A percentile compares a stretch with the other conserved stretches of the same genome.
These are phyloP conservation scores for Campoplex capitator DNA, from an alignment of 2,888 invertebrate genomes.

Conservation along the genomic window DNA sequence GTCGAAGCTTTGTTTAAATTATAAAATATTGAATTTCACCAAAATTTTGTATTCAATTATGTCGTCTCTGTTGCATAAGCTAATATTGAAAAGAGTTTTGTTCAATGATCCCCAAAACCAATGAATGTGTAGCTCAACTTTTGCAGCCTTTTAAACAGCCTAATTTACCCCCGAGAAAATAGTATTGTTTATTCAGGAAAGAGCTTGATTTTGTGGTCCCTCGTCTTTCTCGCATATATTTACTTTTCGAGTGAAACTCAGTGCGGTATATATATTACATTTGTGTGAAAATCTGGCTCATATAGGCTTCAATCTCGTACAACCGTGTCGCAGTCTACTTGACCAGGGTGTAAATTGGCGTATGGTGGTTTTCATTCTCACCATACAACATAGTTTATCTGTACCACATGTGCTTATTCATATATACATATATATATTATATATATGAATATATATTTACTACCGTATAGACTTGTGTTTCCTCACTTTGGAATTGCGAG, in stretches of 20 bases:
- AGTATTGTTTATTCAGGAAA: background rate
- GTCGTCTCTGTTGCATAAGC: no score
- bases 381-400: background rate
- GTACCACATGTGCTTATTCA: background rate
- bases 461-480: background rate
- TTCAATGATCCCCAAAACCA: no score
- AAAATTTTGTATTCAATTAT: background rate
- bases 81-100: no score
- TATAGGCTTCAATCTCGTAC: conserved; percentile 24
- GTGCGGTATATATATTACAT: background rate
- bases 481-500: conserved; percentile 23
- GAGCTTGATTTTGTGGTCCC: background rate
- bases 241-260: background rate
- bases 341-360: conserved; percentile 59
- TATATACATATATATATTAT: background rate
- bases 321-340: conserved; percentile 14
- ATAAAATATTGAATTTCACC: background rate
- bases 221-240: background rate
- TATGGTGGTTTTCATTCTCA: conserved; percentile 31
- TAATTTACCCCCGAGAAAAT: background rate
- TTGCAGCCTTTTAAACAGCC: background rate
- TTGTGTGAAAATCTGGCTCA: background rate
- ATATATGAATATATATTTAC: background rate
- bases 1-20: background rate
- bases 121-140: background rate